Base-by-base conservation (phyloP, 2,888 invertebrate species). In the Orthosia gracilis region DNA sequence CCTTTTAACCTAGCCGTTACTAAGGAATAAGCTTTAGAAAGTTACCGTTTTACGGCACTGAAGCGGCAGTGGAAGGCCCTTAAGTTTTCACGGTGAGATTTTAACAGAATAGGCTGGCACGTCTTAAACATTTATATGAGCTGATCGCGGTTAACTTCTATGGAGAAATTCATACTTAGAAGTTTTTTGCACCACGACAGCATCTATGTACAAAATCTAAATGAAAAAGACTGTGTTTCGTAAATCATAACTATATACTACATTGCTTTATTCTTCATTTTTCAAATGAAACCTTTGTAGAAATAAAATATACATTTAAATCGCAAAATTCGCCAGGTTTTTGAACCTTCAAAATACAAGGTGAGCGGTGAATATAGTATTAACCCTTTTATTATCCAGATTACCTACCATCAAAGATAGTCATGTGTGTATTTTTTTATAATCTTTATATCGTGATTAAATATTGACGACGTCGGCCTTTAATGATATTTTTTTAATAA, bases 381-480 rank as follows among this genome's bases (percentile, higher is more conserved):
- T 17, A 55, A 55, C 9, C n/a, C 18, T 12, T 57, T 18, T 58
- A 77, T 23, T 26, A 45, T 50, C 15, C 49, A 65, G 15, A 26
- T 45, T n/a, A n/a, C n/a, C n/a, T 45, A 49, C 47, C 58, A 49
- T 79, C 12, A n/a, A 72, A 71, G 45, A 54, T 45, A 47, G 23
- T 40, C 21, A 54, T 18, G 21, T n/a, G 11, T 50, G 45, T 57
- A 23, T n/a, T 9, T 31, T n/a, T 13, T 52, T 31, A 54, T 45
- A 47, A 69, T 69, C 31, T 68, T 55, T n/a, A 9, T 23, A 54
- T 31, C 4, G 3, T 50, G 68, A 78, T 72, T 40, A 64, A 61
- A 72, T 65, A 74, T 67, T 45, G 9, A 17, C 59, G 58, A 45
- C 21, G 15, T 47, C 55, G 58, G 55, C 49, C 47, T 69, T 49